These are phyloP conservation scores for Ispidina picta DNA, from an alignment of 2,797 vertebrate species.

Conservation along the genomic window DNA sequence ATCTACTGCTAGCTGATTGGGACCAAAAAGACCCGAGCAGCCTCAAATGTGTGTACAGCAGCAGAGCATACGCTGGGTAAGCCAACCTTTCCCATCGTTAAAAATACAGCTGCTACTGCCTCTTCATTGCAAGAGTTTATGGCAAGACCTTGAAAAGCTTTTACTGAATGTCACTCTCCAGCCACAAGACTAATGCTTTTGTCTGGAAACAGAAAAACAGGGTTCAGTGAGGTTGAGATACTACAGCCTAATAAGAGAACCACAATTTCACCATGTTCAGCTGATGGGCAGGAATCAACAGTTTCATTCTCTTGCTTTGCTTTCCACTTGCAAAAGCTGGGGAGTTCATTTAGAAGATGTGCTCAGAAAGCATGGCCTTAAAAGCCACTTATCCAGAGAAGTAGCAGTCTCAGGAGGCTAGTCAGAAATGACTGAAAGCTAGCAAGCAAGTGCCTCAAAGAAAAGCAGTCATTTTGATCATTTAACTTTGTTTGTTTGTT, in stretches of 20 bases:
- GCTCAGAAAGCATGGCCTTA: background rate
- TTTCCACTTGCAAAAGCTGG: background rate
- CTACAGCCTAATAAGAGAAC: background rate
- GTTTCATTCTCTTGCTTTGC: background rate
- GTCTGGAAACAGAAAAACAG: conserved; percentile 3
- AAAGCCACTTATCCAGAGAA: conserved; percentile 37
- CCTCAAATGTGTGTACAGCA: background rate
- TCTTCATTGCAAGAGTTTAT: conserved; percentile 18
- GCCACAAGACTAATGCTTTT: conserved; percentile 33
- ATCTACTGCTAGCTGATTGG: background rate
- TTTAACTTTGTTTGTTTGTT: background rate
- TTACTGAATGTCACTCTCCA: conserved; percentile 23
- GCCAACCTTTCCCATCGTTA: background rate
- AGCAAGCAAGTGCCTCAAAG: background rate
- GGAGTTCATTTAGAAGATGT: conserved; percentile 12
- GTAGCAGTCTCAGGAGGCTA: background rate
- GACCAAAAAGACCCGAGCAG: background rate
- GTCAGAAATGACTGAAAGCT: conserved; percentile 8
- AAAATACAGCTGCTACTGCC: background rate
- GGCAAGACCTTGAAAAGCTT: conserved; percentile 48
- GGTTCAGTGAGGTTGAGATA: conserved; percentile 30
- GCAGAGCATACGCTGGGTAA: background rate
- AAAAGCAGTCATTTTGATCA: background rate
- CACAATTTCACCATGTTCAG: background rate
- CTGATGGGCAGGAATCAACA: conserved; percentile 36